Evolutionary conservation across 2,113 vertebrate genomes (phyloP), one percentile per base, ranked within the genome.

Genomic region (Conger conger): DNA sequence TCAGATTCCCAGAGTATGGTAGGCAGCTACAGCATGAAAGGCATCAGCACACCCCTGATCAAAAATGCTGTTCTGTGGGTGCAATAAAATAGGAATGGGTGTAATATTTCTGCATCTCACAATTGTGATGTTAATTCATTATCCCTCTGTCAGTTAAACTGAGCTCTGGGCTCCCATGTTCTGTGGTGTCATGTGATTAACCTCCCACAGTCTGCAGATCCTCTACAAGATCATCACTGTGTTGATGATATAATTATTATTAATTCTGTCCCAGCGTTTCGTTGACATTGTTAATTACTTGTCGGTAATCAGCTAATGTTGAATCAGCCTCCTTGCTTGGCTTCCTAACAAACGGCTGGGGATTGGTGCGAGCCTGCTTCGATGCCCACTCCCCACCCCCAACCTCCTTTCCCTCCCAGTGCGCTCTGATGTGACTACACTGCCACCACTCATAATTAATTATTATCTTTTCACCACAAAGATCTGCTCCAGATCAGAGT

Each of bases 241-340:
- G 92, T 94, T 94, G 92, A 96, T 95, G 94, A 95, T 95, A 96
- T 96, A 97, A 96, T 95, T 95, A 96, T 96, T 96, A 96, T 96
- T 95, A 96, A 96, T 96, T 95, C 92, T 90, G 92, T 96, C 95
- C 93, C 94, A 93, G 88, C 92, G 89, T 95, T 94, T 92, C 90
- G 86, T 94, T 96, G 94, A 94, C 95, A 94, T 94, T 94, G 93
- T 96, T 97, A 96, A 97, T 97, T 97, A 97, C 94, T 95, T 95
- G 94, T 93, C 93, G 88, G 94, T 96, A 96, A 97, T 97, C 95
- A 96, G 94, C 95, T 94, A 95, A 95, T 95, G 93, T 93, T 96
- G 96, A 97, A 96, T 96, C 94, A 93, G 91, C 93, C 91, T 91
- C 93, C 86, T 90, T 93, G 92, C 92, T 92, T 93, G 90, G 91